Percentiles rank a stretch among this genome's conserved stretches.
phyloP scores from a whole-genome alignment of 2,113 vertebrate genomes.

The Pheucticus melanocephalus region DNA sequence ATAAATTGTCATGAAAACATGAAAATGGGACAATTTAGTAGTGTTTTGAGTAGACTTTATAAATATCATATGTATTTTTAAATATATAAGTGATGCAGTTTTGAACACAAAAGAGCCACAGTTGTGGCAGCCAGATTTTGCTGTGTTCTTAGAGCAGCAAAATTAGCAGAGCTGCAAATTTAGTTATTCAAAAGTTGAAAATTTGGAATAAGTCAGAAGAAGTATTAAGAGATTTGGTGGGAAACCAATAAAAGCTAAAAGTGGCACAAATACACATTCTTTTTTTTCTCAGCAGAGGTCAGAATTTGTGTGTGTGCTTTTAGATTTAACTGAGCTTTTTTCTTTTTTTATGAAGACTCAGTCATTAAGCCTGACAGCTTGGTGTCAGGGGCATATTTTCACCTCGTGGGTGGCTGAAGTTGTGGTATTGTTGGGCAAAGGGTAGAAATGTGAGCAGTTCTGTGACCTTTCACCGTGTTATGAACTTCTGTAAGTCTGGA shows the following conservation, averaged over 20 bases:
- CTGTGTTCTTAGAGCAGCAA: conserved; percentile 27
- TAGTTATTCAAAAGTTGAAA: conserved; percentile 16
- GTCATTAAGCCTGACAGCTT: not conserved
- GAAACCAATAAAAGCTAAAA: conserved; percentile 42
- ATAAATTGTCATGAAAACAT: conserved; percentile 77
- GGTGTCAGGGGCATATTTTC: not conserved
- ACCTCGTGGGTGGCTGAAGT: not conserved
- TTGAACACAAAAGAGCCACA: conserved; percentile 58
- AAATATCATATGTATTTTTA: conserved; percentile 75
- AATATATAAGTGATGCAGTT: conserved; percentile 67
- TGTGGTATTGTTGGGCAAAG: not conserved
- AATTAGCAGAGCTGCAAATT: conserved; percentile 45
- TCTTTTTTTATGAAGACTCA: not conserved
- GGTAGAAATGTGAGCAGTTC: not conserved
- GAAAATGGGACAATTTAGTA: conserved; percentile 74
- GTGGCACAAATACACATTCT: not conserved
- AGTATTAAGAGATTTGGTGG: conserved; percentile 2
- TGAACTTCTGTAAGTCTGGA: not conserved
- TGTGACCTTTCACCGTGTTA: not conserved
- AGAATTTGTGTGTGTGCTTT: not conserved
- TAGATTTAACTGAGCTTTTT: not conserved
- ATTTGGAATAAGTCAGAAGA: conserved; percentile 12
- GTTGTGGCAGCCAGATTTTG: conserved; percentile 57
- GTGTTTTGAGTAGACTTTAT: conserved; percentile 71
- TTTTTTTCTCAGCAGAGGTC: not conserved